Base-by-base conservation (phyloP, 2,797 vertebrate genomes). In the Pangasius sanitwongsei region DNA sequence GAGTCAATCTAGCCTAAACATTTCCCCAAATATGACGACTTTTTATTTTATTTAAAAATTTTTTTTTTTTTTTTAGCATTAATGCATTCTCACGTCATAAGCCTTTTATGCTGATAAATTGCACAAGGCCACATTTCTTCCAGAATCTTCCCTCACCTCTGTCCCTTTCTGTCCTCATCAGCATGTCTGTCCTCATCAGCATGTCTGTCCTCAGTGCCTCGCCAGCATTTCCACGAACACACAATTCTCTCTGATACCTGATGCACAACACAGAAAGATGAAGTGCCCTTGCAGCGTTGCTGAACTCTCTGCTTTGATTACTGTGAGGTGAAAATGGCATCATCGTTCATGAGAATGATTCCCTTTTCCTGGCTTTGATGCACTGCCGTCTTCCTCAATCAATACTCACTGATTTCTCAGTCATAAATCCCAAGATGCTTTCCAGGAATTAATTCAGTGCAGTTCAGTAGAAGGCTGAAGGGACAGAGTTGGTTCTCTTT, bases 361-460 rank as follows among this genome's bases (percentile, higher is more conserved):
- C 55, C 50, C 16, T 77, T 80, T 87, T 85, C 34, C 81, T 74
- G 41, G 34, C 13, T 41, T 57, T 84, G 86, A 77, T 65, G 72
- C 20, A 2, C 50, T 31, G 28, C 72, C 28, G 15, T 77, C 50
- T 20, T 44, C 50, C 82, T 20, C 82, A 48, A 69, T 80, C 86
- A 61, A 85, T 85, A 65, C 44, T 16, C 53, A 53, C 23, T 28
- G 34, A 59, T 72, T 50, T 85, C 2, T 85, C 48, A 11, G 34
- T 4, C 57, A 16, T 87, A 86, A 70, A 65, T 84, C 50, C 50
- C 57, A 12, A 28, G 34, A 61, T 15, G 82, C 78, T 72, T 81
- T 86, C 87, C 67, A 87, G 75, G 87, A 88, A 88, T n/a, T 59
- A 9, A 53, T 57, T 53, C n/a, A 55, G 41, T 28, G 44, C 41